These are phyloP conservation scores for Lamprotornis superbus DNA, from an alignment of 2,113 vertebrate genomes.

Conservation along the genomic window DNA sequence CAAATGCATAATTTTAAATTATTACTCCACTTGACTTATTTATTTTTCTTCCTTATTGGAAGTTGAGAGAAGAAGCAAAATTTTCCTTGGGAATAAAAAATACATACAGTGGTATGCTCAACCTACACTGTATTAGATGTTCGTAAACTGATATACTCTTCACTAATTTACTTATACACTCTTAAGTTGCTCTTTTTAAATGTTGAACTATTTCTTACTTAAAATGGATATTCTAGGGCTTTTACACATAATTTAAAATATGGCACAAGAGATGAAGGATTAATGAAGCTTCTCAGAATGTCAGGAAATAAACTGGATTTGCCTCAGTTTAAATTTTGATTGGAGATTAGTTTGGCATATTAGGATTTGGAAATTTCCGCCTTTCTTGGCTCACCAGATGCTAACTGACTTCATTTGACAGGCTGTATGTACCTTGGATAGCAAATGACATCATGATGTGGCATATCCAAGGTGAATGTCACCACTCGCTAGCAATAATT, in stretches of 20 bases:
- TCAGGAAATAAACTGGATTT: background rate
- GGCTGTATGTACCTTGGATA: background rate
- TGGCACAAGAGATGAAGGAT: background rate
- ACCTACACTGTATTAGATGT: background rate
- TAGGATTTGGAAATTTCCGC: background rate
- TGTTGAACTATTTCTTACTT: background rate
- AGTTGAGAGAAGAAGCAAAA: background rate
- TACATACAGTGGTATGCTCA: background rate
- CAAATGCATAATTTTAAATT: background rate
- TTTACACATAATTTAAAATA: background rate
- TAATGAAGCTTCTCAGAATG: background rate
- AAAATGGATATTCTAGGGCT: background rate
- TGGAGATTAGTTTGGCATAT: background rate
- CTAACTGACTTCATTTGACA: constrained; percentile 19
- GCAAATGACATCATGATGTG: constrained; percentile 45
- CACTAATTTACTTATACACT: background rate
- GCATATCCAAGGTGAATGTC: constrained; percentile 41
- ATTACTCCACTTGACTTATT: background rate
- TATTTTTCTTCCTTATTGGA: background rate
- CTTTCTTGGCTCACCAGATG: background rate
- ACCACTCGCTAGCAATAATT: constrained; percentile 40
- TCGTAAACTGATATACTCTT: background rate
- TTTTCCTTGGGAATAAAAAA: background rate
- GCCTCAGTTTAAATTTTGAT: background rate
- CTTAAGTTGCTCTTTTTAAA: background rate